Conservation (phyloP, 2,888 invertebrate genomes). For the Leptinotarsa peninsularis region DNA sequence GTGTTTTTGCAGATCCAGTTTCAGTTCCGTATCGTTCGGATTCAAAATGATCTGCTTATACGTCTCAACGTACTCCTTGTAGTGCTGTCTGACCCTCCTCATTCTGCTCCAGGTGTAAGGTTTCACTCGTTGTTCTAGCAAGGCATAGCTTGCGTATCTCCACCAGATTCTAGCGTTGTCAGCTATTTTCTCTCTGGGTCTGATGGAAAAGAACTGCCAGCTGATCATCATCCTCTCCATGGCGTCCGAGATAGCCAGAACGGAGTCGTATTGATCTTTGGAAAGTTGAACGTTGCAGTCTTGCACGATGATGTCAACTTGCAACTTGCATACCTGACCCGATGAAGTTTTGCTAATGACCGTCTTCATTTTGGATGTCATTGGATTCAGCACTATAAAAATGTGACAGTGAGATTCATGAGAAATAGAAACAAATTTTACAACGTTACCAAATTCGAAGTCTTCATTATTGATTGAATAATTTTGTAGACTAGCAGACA, state of each 20-base stretch:
- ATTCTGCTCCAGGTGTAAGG: conserved; percentile 83
- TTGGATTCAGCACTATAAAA: conserved; percentile 80
- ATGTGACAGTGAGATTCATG: neutral
- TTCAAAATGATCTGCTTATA: conserved; percentile 79
- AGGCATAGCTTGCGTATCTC: conserved; percentile 79
- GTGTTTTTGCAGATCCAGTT: conserved; percentile 78
- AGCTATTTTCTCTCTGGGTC: conserved; percentile 63
- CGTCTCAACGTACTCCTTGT: conserved; percentile 76
- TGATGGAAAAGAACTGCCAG: conserved; percentile 68
- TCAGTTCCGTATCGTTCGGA: conserved; percentile 80
- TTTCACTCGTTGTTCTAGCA: conserved; percentile 77
- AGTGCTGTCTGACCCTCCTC: conserved; percentile 75
- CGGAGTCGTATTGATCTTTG: conserved; percentile 77
- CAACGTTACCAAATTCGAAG: conserved; percentile 7
- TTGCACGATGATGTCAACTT: conserved; percentile 78
- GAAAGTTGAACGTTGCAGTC: conserved; percentile 82
- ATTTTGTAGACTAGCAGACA: conserved; percentile 80
- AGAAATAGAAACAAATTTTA: too few species aligned
- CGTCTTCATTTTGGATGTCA: conserved; percentile 82
- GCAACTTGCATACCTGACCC: conserved; percentile 72
- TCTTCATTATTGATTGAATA: conserved; percentile 82
- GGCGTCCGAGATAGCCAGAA: conserved; percentile 70
- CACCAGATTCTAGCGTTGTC: conserved; percentile 79
- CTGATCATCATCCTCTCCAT: conserved; percentile 76
- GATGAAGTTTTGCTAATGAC: conserved; percentile 71